Conservation (phyloP, 2,888 invertebrate genomes). For the Napeogenes inachia region DNA sequence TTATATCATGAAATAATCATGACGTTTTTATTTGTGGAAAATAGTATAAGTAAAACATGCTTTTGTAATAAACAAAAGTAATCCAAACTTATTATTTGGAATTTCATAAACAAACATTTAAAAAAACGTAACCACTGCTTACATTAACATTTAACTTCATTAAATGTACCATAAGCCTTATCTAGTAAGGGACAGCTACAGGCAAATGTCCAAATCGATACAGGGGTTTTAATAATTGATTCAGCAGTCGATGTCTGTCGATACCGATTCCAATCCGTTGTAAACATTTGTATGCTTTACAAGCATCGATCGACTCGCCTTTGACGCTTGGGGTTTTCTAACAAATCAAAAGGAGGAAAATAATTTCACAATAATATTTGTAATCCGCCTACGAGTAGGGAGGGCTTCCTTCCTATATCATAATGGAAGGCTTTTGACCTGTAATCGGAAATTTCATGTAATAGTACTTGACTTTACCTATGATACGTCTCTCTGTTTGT, state of each 20-base stretch:
- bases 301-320: slow-evolving; percentile 27
- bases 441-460: too few species aligned
- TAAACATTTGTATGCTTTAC: slow-evolving; percentile 40
- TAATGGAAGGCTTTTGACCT: too few species aligned
- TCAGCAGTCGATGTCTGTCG: slow-evolving; percentile 38
- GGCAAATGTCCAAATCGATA: slow-evolving; percentile 70
- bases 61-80: too few species aligned
- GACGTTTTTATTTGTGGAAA: too few species aligned
- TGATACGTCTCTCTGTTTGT: too few species aligned
- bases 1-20: too few species aligned
- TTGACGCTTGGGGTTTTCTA: background rate
- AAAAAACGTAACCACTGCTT: background rate
- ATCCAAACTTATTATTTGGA: too few species aligned
- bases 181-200: slow-evolving; percentile 52
- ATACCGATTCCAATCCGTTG: slow-evolving; percentile 35
- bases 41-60: too few species aligned
- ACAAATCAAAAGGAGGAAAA: background rate
- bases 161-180: slow-evolving; percentile 37
- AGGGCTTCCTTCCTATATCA: too few species aligned
- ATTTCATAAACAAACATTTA: background rate
- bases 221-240: slow-evolving; percentile 52
- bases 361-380: slow-evolving; percentile 4
- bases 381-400: too few species aligned
- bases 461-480: too few species aligned
- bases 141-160: slow-evolving; percentile 15